phyloP scores from a whole-genome alignment of 2,797 vertebrate genomes.

The Ptychobarbus kaznakovi region DNA sequence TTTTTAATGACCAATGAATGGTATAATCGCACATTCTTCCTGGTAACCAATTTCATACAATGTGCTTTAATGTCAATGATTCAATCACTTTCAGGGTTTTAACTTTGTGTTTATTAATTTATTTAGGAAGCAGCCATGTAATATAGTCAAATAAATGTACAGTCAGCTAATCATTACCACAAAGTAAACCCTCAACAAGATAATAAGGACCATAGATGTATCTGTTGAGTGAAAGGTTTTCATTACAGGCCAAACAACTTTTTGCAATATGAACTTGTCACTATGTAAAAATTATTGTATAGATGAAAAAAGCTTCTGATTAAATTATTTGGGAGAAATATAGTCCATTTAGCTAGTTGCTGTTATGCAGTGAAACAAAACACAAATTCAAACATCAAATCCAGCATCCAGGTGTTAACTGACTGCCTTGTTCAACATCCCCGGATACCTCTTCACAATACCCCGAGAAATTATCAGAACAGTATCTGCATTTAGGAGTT shows the following conservation, averaged over 20 bases:
- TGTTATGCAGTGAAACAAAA: constrained; percentile 40
- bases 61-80: neutral
- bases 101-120: neutral
- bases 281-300: neutral
- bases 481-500: constrained; percentile 36
- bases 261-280: neutral
- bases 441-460: constrained; percentile 49
- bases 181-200: neutral
- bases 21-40: neutral
- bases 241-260: neutral
- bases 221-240: neutral
- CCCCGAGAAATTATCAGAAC: constrained; percentile 54
- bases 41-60: neutral
- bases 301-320: neutral
- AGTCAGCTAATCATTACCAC: neutral
- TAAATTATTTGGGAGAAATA: neutral
- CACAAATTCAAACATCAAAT: constrained; percentile 56
- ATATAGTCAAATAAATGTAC: neutral
- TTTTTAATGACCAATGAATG: neutral
- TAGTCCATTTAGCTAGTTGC: neutral
- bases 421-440: constrained; percentile 53
- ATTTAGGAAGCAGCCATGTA: neutral
- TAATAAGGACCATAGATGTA: neutral
- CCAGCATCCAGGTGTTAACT: constrained; percentile 57
- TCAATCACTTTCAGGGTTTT: neutral